A percentile compares a stretch with the other conserved stretches of the same genome.
phyloP scores from a whole-genome alignment of 2,797 vertebrate genomes.

The Tamandua tetradactyla region DNA sequence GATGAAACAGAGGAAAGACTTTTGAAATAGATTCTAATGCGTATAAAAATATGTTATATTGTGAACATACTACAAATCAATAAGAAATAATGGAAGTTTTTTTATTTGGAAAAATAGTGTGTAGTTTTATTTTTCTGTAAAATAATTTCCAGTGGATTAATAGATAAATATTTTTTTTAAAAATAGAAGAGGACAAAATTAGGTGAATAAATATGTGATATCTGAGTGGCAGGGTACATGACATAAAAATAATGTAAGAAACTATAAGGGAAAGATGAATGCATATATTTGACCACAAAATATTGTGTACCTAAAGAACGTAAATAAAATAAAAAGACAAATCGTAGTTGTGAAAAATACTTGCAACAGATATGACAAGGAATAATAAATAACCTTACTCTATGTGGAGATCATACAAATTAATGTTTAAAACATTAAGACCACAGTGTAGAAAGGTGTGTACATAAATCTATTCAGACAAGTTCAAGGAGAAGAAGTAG shows the following conservation, averaged over 20 bases:
- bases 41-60: background rate
- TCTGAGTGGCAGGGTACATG: background rate
- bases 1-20: background rate
- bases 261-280: background rate
- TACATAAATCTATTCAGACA: background rate
- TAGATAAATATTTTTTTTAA: conserved; percentile 26
- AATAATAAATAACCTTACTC: background rate
- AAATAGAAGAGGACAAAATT: conserved; percentile 19
- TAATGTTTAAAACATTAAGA: background rate
- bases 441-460: background rate
- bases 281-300: background rate
- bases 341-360: background rate
- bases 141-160: conserved; percentile 34
- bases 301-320: background rate
- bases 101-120: background rate
- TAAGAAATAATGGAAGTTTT: conserved; percentile 1
- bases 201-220: background rate
- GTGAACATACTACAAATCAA: background rate
- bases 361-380: background rate
- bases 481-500: background rate
- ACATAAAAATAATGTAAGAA: background rate
- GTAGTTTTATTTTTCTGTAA: conserved; percentile 27
- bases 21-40: background rate
- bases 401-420: conserved; percentile 5
- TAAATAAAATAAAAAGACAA: background rate